Conservation (phyloP, 2,113 vertebrate genomes). For the Cichladusa arquata region DNA sequence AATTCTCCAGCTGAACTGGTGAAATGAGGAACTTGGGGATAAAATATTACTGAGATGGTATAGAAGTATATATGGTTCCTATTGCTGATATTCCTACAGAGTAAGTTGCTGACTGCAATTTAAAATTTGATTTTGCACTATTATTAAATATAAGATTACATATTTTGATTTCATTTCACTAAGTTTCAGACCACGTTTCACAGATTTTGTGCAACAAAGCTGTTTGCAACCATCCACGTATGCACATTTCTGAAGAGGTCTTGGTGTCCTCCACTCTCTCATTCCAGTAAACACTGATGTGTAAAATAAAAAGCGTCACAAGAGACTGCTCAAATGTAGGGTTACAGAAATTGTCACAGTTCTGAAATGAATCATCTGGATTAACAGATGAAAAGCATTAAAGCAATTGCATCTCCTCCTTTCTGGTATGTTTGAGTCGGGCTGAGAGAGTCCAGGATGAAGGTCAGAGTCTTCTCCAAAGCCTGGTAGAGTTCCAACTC, state of each 20-base stretch:
- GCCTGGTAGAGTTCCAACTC: neutral
- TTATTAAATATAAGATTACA: neutral
- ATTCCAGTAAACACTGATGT: neutral
- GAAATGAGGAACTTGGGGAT: neutral
- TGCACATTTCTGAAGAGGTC: neutral
- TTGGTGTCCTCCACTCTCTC: neutral
- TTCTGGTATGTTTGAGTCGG: neutral
- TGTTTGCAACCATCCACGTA: neutral
- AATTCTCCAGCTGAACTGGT: neutral
- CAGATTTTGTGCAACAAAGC: neutral
- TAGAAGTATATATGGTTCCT: neutral
- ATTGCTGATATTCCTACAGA: neutral
- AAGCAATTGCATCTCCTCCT: neutral
- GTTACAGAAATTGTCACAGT: neutral
- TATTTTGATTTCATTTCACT: neutral
- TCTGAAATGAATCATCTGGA: neutral
- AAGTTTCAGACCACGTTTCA: neutral
- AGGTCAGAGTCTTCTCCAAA: conserved; percentile 2
- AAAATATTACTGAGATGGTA: neutral
- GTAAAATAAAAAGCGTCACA: neutral
- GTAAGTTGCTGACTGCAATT: neutral
- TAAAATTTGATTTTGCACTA: neutral
- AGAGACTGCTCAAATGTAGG: neutral
- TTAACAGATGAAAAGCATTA: neutral
- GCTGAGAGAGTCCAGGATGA: neutral